Conservation (phyloP, 2,797 vertebrate species). For the Discoglossus pictus region DNA sequence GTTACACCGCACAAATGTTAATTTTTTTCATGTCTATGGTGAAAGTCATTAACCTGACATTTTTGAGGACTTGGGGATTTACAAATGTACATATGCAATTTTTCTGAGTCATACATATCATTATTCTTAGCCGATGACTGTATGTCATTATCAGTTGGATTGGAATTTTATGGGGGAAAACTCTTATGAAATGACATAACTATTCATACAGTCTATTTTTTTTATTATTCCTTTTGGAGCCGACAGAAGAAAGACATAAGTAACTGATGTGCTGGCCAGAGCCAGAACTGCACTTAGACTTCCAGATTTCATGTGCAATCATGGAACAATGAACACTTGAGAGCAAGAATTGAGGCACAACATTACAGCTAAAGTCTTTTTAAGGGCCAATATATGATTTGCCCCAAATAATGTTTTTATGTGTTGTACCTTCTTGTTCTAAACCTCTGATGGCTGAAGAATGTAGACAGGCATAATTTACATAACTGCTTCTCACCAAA, state of each 20-base stretch:
- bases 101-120: slow-evolving; percentile 64
- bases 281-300: slow-evolving; percentile 55
- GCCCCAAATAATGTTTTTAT: slow-evolving; percentile 72
- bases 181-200: slow-evolving; percentile 62
- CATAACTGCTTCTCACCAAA: slow-evolving; percentile 74
- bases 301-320: slow-evolving; percentile 66
- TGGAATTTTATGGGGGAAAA: slow-evolving; percentile 59
- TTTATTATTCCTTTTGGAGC: slow-evolving; percentile 65
- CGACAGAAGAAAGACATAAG: slow-evolving; percentile 60
- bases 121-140: slow-evolving; percentile 64
- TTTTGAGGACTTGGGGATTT: slow-evolving; percentile 51
- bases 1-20: slow-evolving; percentile 59
- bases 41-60: slow-evolving; percentile 67
- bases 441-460: slow-evolving; percentile 89
- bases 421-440: slow-evolving; percentile 66
- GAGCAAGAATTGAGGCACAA: slow-evolving; percentile 60
- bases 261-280: slow-evolving; percentile 60
- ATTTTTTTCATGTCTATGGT: slow-evolving; percentile 55
- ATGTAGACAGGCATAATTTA: slow-evolving; percentile 85
- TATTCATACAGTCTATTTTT: slow-evolving; percentile 60
- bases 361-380: slow-evolving; percentile 59
- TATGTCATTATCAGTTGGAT: slow-evolving; percentile 64
- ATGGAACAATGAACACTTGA: slow-evolving; percentile 59
- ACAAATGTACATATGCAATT: slow-evolving; percentile 65
- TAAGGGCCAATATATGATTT: slow-evolving; percentile 62